Evolutionary conservation across 2,113 vertebrate species (phyloP), one percentile per base, ranked within the genome.

Genomic region (Calyptomena viridis): DNA sequence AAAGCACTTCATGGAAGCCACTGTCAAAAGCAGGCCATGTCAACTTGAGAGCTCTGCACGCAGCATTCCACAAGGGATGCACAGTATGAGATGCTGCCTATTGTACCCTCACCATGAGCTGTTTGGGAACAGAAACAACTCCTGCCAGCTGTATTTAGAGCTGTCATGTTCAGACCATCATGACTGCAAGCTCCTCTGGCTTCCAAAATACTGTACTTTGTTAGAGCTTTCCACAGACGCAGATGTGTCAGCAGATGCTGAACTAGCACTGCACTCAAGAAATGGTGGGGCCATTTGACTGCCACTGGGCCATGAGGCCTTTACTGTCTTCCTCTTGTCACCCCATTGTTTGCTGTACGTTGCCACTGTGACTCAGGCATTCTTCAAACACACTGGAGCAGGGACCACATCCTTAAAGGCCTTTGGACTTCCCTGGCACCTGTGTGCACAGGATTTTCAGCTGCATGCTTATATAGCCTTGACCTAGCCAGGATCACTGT

Each of bases 331-430:
- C 56, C 33, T 24, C 42, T 71, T 72, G 52, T 42, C 35, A 18
- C 14, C 20, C 42, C 50, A 6, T 22, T 9, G 4, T 31, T 3
- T 35, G 35, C 24, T 12, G 20, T 35, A 37, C 1, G 0, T 14
- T 60, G 23, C 37, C 56, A 53, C 25, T 35, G 75, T 33, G 72
- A 16, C 13, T 18, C 42, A 23, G n/a, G 22, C 33, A 23, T 24
- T 19, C 67, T 18, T 19, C 25, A 59, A 27, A 62, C 28, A 44
- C 52, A 14, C 6, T 30, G 25, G 33, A 81, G 21, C 60, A 49
- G 50, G 39, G 31, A 49, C 21, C 40, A 16, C 20, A 5, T 33
- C 27, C 71, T 19, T 11, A 10, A n/a, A 66, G 46, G 46, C 12
- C 12, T 28, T 87, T 52, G 19, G 46, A 5, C 31, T 30, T 37